Evolutionary conservation across 2,797 vertebrate genomes (phyloP), one percentile per base, ranked within the genome.

Genomic region (Rhinogobio ventralis): DNA sequence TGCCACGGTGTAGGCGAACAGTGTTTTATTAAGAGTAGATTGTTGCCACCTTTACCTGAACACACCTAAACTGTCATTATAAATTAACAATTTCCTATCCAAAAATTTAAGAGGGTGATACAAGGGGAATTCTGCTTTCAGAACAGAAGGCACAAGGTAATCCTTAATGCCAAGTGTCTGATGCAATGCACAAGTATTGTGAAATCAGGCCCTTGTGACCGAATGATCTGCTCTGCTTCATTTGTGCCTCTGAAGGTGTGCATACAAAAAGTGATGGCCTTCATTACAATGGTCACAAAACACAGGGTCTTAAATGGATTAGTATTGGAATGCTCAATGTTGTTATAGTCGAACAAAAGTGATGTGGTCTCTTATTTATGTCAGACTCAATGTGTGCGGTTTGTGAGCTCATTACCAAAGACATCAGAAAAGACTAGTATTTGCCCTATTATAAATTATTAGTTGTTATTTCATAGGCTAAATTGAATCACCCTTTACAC

Each of bases 121-220:
- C 1, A 51, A 60, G 77, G 80, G 68, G 68, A 82, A 68, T 72
- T 73, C 15, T 69, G n/a, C 17, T 64, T 46, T 62, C 20, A 11
- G 42, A 19, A 49, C 7, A 23, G 49, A 68, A 64, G 23, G 9
- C 68, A 23, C 13, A 46, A 46, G 51, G 53, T 80, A 80, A 80
- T 75, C 19, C 23, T 82, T 79, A 45, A 28, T 81, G 80, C 69
- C 66, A 77, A 25, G n/a, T 20, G 3, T 81, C 79, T 89, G 83
- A 84, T 74, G 81, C 72, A 89, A 73, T 77, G 36, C 23, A 20
- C 20, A 53, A 49, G 81, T 64, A 60, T 86, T 85, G 87, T 67
- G 86, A 85, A 87, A 85, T 81, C 72, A 78, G 11, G 67, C 23
- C 45, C 83, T 51, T 13, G 46, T 87, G 79, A 85, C 72, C 11